Conservation (phyloP, 1,140 invertebrate species). For the Adoxophyes honmai region DNA sequence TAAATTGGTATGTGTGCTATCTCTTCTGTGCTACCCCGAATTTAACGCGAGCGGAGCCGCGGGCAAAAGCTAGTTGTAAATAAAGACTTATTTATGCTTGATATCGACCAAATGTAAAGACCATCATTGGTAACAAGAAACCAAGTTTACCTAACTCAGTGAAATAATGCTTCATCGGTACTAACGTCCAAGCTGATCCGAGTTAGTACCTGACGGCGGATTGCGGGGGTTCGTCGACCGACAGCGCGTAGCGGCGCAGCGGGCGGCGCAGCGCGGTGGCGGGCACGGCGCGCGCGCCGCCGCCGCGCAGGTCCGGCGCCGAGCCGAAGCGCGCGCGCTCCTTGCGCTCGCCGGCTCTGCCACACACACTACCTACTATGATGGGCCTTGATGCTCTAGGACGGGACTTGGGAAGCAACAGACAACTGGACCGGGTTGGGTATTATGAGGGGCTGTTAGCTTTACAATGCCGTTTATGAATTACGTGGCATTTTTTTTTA, state of each 20-base stretch:
- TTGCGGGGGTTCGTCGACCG: conserved; percentile 80
- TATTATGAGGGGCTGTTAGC: background rate
- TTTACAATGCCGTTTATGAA: background rate
- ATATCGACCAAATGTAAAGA: too few species aligned
- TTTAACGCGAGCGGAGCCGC: too few species aligned
- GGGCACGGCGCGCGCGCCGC: conserved; percentile 62
- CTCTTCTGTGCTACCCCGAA: too few species aligned
- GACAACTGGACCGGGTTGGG: background rate
- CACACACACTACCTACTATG: conserved; percentile 39
- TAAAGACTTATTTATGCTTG: too few species aligned
- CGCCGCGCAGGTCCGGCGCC: conserved; percentile 72
- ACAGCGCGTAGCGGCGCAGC: conserved; percentile 81
- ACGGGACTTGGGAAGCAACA: background rate
- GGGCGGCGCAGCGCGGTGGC: conserved; percentile 61
- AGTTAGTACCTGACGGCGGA: conserved; percentile 57
- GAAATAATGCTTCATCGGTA: background rate
- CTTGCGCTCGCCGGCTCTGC: conserved; percentile 50
- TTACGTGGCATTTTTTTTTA: background rate
- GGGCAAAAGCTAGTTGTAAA: too few species aligned
- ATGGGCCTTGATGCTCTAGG: conserved; percentile 1
- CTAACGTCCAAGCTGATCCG: too few species aligned
- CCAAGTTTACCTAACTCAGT: too few species aligned
- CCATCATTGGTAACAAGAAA: too few species aligned
- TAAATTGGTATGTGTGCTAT: too few species aligned
- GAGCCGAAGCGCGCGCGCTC: conserved; percentile 58